These are phyloP conservation scores for Ernsta delagoae DNA, from an alignment of 2,888 invertebrate species.

Conservation along the genomic window DNA sequence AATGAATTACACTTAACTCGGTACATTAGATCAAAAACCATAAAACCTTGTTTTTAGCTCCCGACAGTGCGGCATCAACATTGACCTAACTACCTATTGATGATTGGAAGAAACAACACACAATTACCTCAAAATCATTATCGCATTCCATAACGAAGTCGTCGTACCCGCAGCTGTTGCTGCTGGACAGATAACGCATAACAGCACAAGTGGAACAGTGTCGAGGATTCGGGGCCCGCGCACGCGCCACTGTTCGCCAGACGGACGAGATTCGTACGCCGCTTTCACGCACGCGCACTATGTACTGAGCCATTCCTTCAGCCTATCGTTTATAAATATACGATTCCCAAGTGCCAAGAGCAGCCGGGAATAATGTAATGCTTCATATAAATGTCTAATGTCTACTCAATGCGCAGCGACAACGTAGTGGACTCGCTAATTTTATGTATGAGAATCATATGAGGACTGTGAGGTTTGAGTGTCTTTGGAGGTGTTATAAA, in stretches of 20 bases:
- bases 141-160: slow-evolving; percentile 76
- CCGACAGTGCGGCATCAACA: too few species aligned
- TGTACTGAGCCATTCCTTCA: slow-evolving; percentile 68
- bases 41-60: too few species aligned
- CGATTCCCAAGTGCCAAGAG: slow-evolving; percentile 65
- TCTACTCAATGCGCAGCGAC: slow-evolving; percentile 23
- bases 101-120: slow-evolving; percentile 3
- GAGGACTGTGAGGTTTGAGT: background rate
- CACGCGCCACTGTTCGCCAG: slow-evolving; percentile 47
- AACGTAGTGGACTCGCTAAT: slow-evolving; percentile 12
- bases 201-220: slow-evolving; percentile 41
- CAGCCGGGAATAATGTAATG: slow-evolving; percentile 48
- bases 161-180: slow-evolving; percentile 64
- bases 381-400: slow-evolving; percentile 51
- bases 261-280: slow-evolving; percentile 50
- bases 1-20: too few species aligned
- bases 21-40: too few species aligned
- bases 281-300: slow-evolving; percentile 53
- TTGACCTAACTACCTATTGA: too few species aligned
- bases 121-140: slow-evolving; percentile 75
- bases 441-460: slow-evolving; percentile 1
- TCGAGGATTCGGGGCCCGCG: slow-evolving; percentile 14
- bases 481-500: background rate
- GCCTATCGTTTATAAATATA: slow-evolving; percentile 75
- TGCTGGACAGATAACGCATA: slow-evolving; percentile 63